Evolutionary conservation across 1,140 invertebrate species (phyloP).

Genomic region (Drosophila lacteicornis): DNA sequence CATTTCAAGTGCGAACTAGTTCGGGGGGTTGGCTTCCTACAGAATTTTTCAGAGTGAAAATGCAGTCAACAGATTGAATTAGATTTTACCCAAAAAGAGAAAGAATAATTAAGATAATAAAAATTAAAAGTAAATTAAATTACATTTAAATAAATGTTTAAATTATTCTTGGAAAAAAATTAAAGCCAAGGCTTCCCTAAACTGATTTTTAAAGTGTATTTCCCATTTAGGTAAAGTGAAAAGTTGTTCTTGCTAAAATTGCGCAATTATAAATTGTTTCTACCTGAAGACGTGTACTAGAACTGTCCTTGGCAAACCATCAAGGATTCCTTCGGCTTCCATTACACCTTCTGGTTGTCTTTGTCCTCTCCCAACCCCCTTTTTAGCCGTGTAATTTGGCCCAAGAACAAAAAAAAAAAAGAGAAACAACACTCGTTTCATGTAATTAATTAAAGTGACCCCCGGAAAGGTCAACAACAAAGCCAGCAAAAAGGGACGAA

Average conservation of each 20-base stretch:
- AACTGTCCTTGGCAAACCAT: constrained; percentile 11
- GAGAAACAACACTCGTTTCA: constrained; percentile 35
- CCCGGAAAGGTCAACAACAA: constrained; percentile 40
- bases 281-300: constrained; percentile 16
- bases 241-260: constrained; percentile 14
- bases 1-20: constrained; percentile 46
- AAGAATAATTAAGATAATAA: background rate
- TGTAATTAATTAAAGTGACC: constrained; percentile 58
- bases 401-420: background rate
- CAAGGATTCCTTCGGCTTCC: background rate
- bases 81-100: background rate
- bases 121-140: no score
- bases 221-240: constrained; percentile 28
- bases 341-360: constrained; percentile 22
- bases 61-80: constrained; percentile 11
- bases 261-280: constrained; percentile 29
- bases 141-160: no score
- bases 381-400: constrained; percentile 18
- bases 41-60: constrained; percentile 4
- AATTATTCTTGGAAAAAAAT: no score
- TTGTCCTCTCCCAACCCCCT: background rate
- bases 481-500: constrained; percentile 26
- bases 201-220: background rate
- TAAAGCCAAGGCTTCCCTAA: no score
- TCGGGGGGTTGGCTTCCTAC: background rate